These are phyloP conservation scores for Phortica okadai DNA, from an alignment of 2,888 invertebrate species.

Conservation along the genomic window DNA sequence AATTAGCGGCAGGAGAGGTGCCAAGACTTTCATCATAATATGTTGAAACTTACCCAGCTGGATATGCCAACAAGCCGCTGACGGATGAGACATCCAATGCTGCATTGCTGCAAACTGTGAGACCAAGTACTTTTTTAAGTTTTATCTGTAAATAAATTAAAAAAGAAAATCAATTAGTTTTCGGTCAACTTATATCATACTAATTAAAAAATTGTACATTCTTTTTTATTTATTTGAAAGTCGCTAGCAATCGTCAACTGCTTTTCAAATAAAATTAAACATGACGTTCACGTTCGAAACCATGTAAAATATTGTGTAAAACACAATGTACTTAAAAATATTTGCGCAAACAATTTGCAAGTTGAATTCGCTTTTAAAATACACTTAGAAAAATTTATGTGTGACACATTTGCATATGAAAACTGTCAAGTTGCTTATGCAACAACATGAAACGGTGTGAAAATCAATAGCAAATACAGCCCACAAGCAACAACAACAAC, in stretches of 20 bases:
- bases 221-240: not conserved
- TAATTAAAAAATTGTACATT: conserved; percentile 35
- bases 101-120: conserved; percentile 95
- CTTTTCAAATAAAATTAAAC: not conserved
- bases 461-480: conserved; percentile 13
- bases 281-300: not conserved
- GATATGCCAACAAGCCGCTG: conserved; percentile 94
- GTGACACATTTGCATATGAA: conserved; percentile 38
- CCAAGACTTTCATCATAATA: not conserved
- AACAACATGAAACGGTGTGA: not conserved
- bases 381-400: not conserved
- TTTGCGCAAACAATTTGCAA: conserved; percentile 58
- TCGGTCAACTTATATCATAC: conserved; percentile 49
- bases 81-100: conserved; percentile 92
- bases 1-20: too few species aligned
- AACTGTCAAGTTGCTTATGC: conserved; percentile 39
- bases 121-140: conserved; percentile 94
- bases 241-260: not conserved
- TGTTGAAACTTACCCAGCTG: conserved; percentile 91
- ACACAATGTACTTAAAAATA: conserved; percentile 47
- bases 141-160: conserved; percentile 86
- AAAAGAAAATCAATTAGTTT: conserved; percentile 39
- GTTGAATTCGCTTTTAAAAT: conserved; percentile 38
- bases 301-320: conserved; percentile 34
- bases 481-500: conserved; percentile 1